A percentile compares a stretch with the other conserved stretches of the same genome.
Evolutionary conservation across 2,113 vertebrate genomes (phyloP).

Genomic region (Emydocephalus ijimae): DNA sequence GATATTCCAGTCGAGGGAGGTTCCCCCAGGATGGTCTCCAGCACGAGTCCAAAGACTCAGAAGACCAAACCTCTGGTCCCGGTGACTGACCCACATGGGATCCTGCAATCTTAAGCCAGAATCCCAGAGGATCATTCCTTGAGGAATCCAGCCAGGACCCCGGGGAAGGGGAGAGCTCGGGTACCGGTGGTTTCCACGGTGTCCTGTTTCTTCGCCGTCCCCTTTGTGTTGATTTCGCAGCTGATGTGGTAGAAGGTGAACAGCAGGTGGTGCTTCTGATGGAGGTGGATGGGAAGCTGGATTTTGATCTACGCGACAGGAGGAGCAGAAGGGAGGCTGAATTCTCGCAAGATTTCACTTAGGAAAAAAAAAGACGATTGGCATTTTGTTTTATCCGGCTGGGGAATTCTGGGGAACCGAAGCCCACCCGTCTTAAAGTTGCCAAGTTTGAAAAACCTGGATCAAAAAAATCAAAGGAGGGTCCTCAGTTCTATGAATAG

Average conservation of each 20-base stretch:
- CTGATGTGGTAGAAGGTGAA: constrained; percentile 97
- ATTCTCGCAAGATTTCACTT: constrained; percentile 41
- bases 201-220: constrained; percentile 89
- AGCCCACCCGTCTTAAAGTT: background rate
- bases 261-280: constrained; percentile 94
- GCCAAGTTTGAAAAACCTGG: background rate
- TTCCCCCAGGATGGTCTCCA: too few species aligned
- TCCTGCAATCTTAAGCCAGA: background rate
- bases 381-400: background rate
- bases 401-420: background rate
- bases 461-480: background rate
- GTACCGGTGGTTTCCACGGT: constrained; percentile 88
- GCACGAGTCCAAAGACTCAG: too few species aligned
- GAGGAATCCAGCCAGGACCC: background rate
- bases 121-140: background rate
- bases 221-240: constrained; percentile 92
- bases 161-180: background rate
- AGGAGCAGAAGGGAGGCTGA: constrained; percentile 54
- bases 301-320: constrained; percentile 83
- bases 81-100: too few species aligned
- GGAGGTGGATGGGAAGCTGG: constrained; percentile 92
- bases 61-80: too few species aligned
- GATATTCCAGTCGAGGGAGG: too few species aligned
- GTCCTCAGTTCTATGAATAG: background rate
- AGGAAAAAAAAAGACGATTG: background rate